Base-by-base conservation (phyloP, 2,797 vertebrate genomes). In the Helarctos malayanus region DNA sequence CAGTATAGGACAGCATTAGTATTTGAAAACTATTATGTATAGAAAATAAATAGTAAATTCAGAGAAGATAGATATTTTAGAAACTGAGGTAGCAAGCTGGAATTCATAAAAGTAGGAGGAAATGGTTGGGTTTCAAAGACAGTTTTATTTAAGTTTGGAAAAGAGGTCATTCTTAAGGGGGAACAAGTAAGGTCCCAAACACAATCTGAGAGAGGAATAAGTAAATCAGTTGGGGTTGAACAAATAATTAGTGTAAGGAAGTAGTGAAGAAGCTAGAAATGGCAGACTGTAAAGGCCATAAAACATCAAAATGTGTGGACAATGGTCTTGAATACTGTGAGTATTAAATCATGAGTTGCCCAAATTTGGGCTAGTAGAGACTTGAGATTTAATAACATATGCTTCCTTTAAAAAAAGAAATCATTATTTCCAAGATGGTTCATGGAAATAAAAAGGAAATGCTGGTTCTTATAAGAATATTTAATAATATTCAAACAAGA, bases 21-120 rank as follows among this genome's bases (percentile, higher is more conserved):
- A 80, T 87, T 94, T 84, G 54, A 88, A 95, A 97, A 89, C 47
- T 59, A 80, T 69, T 93, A 79, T 7, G 25, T 18, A 87, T 10
- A 92, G n/a, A 97, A 97, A 95, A 90, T 69, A 94, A 85, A 94
- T 76, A 16, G 52, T 52, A 52, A 63, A 63, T 63, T 91, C 21
- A 91, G n/a, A 90, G 38, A 35, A 89, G 13, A 96, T 92, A 84
- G 21, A 9, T 75, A 87, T 63, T 54, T 91, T 95, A 27, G 49
- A 95, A 61, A 5, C 63, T 93, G 18, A 91, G 8, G 27, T 57
- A 95, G n/a, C 15, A 38, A 94, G 59, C n/a, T 65, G 80, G 25
- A 91, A 84, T 89, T 95, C 47, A 94, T 8, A 21, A 57, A 89
- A 32, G n/a, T 56, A 88, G 35, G 49, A 95, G n/a, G 38, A 95